Evolutionary conservation across 2,797 vertebrate genomes (phyloP).

Genomic region (Schizopygopsis malacanthus): DNA sequence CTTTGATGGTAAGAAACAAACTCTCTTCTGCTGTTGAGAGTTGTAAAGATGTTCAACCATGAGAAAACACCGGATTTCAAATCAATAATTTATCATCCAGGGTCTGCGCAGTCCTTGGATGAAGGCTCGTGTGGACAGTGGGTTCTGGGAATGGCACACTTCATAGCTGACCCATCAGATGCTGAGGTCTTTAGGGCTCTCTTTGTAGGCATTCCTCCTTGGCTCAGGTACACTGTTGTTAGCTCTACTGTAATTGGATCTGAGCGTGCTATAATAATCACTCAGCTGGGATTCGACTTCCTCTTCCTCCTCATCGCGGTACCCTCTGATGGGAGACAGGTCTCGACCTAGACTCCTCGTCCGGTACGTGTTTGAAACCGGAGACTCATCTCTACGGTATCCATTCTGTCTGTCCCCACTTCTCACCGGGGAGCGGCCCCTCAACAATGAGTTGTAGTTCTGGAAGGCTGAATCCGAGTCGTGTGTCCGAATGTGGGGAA

Average conservation of each 20-base stretch:
- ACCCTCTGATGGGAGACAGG: constrained; percentile 81
- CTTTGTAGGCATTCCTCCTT: constrained; percentile 87
- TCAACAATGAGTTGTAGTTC: constrained; percentile 76
- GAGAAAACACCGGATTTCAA: constrained; percentile 71
- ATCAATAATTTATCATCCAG: constrained; percentile 61
- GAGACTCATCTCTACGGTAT: constrained; percentile 69
- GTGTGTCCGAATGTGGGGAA: constrained; percentile 73
- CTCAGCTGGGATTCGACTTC: constrained; percentile 72
- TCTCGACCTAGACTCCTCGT: constrained; percentile 80
- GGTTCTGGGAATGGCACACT: constrained; percentile 59
- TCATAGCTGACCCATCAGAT: constrained; percentile 82
- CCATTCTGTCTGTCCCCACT: constrained; percentile 46
- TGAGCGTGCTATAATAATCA: constrained; percentile 81
- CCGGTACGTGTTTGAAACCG: constrained; percentile 72
- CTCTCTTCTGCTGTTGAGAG: constrained; percentile 69
- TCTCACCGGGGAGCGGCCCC: constrained; percentile 74
- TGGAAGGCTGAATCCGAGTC: constrained; percentile 73
- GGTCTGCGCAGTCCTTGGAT: constrained; percentile 59
- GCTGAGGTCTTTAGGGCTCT: constrained; percentile 95
- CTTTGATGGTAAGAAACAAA: constrained; percentile 63
- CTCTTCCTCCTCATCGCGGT: constrained; percentile 73
- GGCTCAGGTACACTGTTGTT: constrained; percentile 79
- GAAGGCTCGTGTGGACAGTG: constrained; percentile 62
- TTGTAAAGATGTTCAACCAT: constrained; percentile 75
- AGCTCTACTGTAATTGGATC: constrained; percentile 70